Percentiles rank a stretch among this genome's conserved stretches.
These are phyloP conservation scores for Orycteropus afer DNA, from an alignment of 2,113 vertebrate genomes.

Conservation along the genomic window DNA sequence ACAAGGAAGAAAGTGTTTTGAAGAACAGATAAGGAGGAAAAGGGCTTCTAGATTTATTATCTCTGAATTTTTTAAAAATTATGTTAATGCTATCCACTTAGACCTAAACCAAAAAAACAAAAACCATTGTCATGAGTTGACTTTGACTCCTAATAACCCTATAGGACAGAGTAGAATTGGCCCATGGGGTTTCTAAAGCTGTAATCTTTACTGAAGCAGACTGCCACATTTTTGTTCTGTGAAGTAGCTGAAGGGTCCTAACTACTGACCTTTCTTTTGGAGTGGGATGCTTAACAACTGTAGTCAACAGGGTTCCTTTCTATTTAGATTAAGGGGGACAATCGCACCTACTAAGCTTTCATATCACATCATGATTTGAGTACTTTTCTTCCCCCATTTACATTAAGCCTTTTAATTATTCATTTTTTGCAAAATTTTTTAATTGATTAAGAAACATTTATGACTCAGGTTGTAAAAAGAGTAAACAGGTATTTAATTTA, in stretches of 20 bases:
- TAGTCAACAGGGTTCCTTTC: not conserved
- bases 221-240: not conserved
- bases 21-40: not conserved
- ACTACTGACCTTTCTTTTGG: not conserved
- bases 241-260: not conserved
- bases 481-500: not conserved
- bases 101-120: not conserved
- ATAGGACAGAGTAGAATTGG: not conserved
- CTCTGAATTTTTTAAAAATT: not conserved
- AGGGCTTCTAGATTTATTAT: not conserved
- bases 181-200: not conserved
- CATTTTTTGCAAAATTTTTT: not conserved
- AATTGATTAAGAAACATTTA: not conserved
- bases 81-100: not conserved
- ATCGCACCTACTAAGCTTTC: not conserved
- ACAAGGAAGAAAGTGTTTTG: not conserved
- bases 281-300: not conserved
- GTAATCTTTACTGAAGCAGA: not conserved
- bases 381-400: not conserved
- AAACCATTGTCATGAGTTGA: not conserved
- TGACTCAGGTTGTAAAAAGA: not conserved
- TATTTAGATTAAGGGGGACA: not conserved
- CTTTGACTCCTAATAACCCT: not conserved
- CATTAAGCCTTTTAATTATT: not conserved
- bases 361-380: not conserved